A percentile compares a stretch with the other conserved stretches of the same genome.
These are phyloP conservation scores for Peromyscus aztecus DNA, from an alignment of 2,797 vertebrate species.

Conservation along the genomic window DNA sequence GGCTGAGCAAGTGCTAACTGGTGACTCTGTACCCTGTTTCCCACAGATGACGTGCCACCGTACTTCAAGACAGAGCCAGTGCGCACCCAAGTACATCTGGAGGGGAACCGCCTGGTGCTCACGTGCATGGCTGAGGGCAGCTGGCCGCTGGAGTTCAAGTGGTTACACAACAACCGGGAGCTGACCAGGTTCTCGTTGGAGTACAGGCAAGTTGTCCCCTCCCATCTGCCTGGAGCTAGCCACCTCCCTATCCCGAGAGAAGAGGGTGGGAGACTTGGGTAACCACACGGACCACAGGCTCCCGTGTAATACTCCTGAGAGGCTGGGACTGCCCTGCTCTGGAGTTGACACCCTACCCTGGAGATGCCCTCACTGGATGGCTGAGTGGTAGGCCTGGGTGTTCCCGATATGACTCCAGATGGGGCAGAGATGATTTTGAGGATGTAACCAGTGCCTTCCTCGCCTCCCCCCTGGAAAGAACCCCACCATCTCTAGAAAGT, in stretches of 20 bases:
- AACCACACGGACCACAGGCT: not conserved
- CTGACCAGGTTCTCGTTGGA: conserved; percentile 97
- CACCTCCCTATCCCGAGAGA: not conserved
- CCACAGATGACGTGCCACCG: conserved; percentile 95
- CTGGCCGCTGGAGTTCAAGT: conserved; percentile 99
- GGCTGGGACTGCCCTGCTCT: not conserved
- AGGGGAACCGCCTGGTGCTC: conserved; percentile 97
- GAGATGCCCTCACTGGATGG: not conserved
- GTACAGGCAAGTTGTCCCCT: conserved; percentile 91
- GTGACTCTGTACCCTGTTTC: not conserved
- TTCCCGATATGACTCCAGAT: accelerated
- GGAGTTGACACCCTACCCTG: accelerated
- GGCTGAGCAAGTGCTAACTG: accelerated
- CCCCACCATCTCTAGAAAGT: not conserved
- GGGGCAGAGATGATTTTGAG: accelerated
- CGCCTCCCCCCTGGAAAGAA: not conserved
- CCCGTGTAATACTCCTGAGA: not conserved
- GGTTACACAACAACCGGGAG: conserved; percentile 95
- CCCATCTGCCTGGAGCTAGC: not conserved
- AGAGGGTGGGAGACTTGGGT: not conserved
- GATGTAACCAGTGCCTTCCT: too few relatives aligned
- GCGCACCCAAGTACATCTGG: conserved; percentile 96
- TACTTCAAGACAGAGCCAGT: conserved; percentile 99
- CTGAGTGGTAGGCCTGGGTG: not conserved
- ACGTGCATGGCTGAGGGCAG: conserved; percentile 99